Base-by-base conservation (phyloP, 1,140 invertebrate species). In the Caenorhabditis inopinata region DNA sequence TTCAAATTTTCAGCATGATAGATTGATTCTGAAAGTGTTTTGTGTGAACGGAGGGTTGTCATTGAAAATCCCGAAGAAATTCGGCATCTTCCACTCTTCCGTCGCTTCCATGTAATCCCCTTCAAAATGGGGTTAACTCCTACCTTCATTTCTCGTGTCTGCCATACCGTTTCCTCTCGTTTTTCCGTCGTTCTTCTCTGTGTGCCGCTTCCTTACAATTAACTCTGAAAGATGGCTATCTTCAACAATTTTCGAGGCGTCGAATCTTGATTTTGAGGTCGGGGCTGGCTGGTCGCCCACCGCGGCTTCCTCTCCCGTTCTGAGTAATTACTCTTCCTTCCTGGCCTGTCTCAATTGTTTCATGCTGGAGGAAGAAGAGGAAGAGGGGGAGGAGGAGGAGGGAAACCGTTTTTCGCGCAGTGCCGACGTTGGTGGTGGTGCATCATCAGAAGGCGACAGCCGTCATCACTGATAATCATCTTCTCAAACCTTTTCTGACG, bases 211-310 rank as follows among this genome's bases (percentile, higher is more conserved):
- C 32, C 27, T 14, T n/a, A n/a, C n/a, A n/a, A n/a, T n/a, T n/a
- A 29, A 11, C 12, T 38, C 32, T 68, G 25, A 32, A 68, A 68
- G 58, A 68, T 68, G 11, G 11, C n/a, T 38, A 68, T 68, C 58
- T 58, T 32, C n/a, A n/a, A n/a, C n/a, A 14, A 25, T 23, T 21
- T 51, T 32, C 51, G 27, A 29, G 38, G 27, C 32, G 11, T 16
- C 27, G 25, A 32, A 68, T 68, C 58, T 68, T 68, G 58, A 68
- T 68, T 62, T 68, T 68, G 58, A 68, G 58, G 58, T 68, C 32
- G 58, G 23, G 23, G 38, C n/a, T n/a, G n/a, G n/a, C n/a, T n/a
- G 18, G 46, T 12, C 46, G 18, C 27, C 51, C 4, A 58, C 51
- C 51, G 58, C 58, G 27, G 21, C 58, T 18, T 38, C n/a, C 38